phyloP scores from a whole-genome alignment of 2,113 vertebrate genomes.

The Albula goreensis region DNA sequence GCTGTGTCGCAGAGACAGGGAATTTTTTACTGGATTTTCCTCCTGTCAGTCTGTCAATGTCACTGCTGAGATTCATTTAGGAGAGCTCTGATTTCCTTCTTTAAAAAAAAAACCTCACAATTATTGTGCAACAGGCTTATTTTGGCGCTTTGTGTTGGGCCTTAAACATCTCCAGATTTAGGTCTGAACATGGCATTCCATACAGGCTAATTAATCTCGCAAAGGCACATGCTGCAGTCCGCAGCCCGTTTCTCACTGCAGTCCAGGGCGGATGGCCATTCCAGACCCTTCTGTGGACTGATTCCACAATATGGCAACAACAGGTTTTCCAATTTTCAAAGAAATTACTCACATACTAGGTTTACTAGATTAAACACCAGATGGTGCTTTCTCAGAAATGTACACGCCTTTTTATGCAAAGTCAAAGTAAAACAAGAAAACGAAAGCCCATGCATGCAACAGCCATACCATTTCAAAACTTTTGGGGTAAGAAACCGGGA shows the following conservation, averaged over 20 bases:
- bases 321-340: neutral
- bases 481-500: neutral
- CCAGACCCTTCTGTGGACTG: neutral
- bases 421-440: neutral
- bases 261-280: no score
- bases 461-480: neutral
- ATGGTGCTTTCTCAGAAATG: neutral
- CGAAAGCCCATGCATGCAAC: neutral
- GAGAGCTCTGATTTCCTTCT: neutral
- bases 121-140: constrained; percentile 2
- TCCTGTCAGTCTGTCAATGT: neutral
- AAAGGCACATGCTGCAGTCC: neutral
- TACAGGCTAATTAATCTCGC: neutral
- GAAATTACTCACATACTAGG: neutral
- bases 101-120: neutral
- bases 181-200: neutral
- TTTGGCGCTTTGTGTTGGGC: neutral
- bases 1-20: neutral
- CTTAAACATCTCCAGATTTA: constrained; percentile 1
- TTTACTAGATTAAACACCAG: neutral
- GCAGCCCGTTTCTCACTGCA: neutral
- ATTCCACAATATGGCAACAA: neutral
- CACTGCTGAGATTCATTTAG: neutral
- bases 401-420: neutral
- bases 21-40: neutral